These are phyloP conservation scores for Axis porcinus DNA, from an alignment of 2,113 vertebrate genomes.

Conservation along the genomic window DNA sequence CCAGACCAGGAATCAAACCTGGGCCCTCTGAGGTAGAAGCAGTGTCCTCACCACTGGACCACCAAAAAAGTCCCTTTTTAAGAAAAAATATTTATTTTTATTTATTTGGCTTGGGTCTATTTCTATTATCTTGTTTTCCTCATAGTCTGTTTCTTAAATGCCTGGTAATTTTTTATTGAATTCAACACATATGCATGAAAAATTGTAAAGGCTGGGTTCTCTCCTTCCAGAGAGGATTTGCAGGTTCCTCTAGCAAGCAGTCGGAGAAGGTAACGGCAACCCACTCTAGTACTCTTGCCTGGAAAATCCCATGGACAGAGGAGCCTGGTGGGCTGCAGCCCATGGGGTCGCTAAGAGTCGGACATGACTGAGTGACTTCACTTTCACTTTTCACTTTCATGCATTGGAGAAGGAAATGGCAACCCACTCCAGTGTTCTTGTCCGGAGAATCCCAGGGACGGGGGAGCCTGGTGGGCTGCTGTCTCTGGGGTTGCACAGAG, in stretches of 20 bases:
- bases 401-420: too few species aligned
- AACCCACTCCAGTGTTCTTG: too few species aligned
- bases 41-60: not conserved
- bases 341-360: too few species aligned
- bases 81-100: not conserved
- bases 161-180: not conserved
- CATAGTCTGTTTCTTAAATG: not conserved
- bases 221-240: not conserved
- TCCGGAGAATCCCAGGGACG: too few species aligned
- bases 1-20: not conserved
- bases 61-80: not conserved
- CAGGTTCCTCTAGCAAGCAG: not conserved
- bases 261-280: too few species aligned
- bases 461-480: too few species aligned
- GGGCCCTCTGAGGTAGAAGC: not conserved
- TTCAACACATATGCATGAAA: not conserved
- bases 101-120: not conserved
- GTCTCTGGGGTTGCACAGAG: too few species aligned
- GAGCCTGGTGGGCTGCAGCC: too few species aligned
- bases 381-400: too few species aligned
- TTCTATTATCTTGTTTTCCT: not conserved
- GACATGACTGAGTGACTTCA: too few species aligned
- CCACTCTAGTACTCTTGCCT: too few species aligned
- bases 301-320: too few species aligned
- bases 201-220: not conserved